These are phyloP conservation scores for Trissolcus basalis DNA, from an alignment of 1,140 invertebrate species.

Conservation along the genomic window DNA sequence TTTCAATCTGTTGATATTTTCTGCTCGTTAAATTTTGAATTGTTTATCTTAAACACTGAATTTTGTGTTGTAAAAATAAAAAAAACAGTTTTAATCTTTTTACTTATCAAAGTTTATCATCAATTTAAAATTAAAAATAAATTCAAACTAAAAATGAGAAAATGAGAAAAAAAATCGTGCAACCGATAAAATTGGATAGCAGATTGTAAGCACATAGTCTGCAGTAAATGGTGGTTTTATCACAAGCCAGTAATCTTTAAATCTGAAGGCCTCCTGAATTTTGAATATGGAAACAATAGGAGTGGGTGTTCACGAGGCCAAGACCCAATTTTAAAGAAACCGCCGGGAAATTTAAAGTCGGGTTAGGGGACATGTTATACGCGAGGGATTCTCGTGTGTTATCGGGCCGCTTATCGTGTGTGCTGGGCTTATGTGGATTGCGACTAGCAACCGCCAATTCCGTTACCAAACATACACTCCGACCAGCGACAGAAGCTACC, in stretches of 20 bases:
- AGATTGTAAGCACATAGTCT: conserved; percentile 13
- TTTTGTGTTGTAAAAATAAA: too few relatives aligned
- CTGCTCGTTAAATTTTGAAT: too few relatives aligned
- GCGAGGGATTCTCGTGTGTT: conserved; percentile 62
- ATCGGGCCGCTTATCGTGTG: conserved; percentile 74
- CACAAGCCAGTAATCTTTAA: conserved; percentile 60
- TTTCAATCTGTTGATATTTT: too few relatives aligned
- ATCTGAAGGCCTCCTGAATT: conserved; percentile 18
- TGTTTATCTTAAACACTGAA: too few relatives aligned
- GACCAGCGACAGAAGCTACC: conserved; percentile 32
- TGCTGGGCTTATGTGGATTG: conserved; percentile 74
- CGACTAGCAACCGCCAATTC: conserved; percentile 58
- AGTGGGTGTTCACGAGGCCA: conserved; percentile 4
- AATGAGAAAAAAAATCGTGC: background rate
- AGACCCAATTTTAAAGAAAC: conserved; percentile 73
- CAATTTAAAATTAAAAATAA: too few relatives aligned
- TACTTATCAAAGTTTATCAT: too few relatives aligned
- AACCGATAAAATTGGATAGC: too few relatives aligned
- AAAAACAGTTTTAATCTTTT: too few relatives aligned
- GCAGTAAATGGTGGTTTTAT: conserved; percentile 37
- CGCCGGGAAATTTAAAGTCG: conserved; percentile 73
- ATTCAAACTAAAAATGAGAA: too few relatives aligned
- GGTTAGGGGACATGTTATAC: conserved; percentile 40
- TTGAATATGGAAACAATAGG: conserved; percentile 38
- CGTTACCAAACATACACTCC: conserved; percentile 53